Base-by-base conservation (phyloP, 2,113 vertebrate genomes). In the Dicentrarchus labrax region DNA sequence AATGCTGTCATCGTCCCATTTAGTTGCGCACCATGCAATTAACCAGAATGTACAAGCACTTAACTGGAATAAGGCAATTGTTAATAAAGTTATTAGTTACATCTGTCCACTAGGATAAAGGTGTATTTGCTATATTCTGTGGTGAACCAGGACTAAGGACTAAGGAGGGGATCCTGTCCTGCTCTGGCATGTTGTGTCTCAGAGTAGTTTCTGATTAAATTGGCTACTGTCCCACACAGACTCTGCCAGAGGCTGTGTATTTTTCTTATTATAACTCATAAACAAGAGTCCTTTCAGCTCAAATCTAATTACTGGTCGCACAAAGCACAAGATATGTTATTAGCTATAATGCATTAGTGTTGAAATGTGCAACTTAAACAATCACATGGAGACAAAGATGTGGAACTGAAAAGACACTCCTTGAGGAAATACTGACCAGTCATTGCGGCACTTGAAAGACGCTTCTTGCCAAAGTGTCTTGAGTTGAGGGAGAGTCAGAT, bases 391-490 rank as follows among this genome's bases (percentile, higher is more conserved):
- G 16, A 51, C 30, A 72, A 0, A 50, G 22, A 77, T 1, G 8
- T 17, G 30, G 6, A 76, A 39, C 36, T 76, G 53, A 36, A 24
- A 66, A 72, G 21, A 22, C 22, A 67, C 15, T 59, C 6, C 43
- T 30, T 53, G 9, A 39, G 19, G 10, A 78, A 68, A 64, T 47
- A 94, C 95, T 94, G 87, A 97, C 96, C 96, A 95, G 82, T 96
- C 94, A 86, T 96, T 95, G 71, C 81, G 92, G 76, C 96, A 97
- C 88, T 96, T 96, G 83, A 96, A 96, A 0, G 95, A 96, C 1
- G 95, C 93, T 41, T 92, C 93, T 77, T 88, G 86, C 97, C 97
- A 97, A 2, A 96, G 81, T 0, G 81, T 92, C 85, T 77, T 89
- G 67, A 97, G 92, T 21, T 95, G 91, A 43, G 88, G 84, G 0